Conservation (phyloP, 2,797 vertebrate species). For the Rhynchotus rufescens region DNA sequence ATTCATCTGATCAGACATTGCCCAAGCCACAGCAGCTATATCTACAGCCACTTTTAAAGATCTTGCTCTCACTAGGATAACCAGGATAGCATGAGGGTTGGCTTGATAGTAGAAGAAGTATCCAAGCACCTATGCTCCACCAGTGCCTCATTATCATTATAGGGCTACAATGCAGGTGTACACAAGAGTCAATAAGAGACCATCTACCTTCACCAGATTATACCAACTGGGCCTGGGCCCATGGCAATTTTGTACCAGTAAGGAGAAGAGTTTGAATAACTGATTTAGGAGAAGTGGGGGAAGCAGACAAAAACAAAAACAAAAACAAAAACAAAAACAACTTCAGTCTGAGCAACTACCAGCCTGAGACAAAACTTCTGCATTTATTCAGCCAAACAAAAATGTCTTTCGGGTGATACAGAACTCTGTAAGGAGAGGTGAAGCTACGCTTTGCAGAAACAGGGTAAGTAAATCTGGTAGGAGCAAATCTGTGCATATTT, state of each 20-base stretch:
- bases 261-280: neutral
- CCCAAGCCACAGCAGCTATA: neutral
- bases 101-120: neutral
- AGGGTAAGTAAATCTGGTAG: neutral
- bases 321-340: too few relatives aligned
- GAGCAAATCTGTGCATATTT: neutral
- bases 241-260: neutral
- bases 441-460: neutral
- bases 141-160: rapidly evolving
- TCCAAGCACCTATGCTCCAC: rapidly evolving
- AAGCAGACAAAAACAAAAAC: neutral
- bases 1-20: neutral
- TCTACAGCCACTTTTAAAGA: neutral
- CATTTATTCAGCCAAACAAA: neutral
- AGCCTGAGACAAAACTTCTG: neutral
- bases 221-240: neutral
- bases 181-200: too few relatives aligned
- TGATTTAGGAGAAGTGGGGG: neutral
- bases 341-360: neutral
- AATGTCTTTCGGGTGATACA: neutral
- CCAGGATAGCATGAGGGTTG: neutral
- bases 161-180: neutral
- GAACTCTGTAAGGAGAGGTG: neutral
- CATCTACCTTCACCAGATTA: neutral
- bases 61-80: neutral